Conservation (phyloP, 2,888 invertebrate species). For the Omphaloscelis lunosa region DNA sequence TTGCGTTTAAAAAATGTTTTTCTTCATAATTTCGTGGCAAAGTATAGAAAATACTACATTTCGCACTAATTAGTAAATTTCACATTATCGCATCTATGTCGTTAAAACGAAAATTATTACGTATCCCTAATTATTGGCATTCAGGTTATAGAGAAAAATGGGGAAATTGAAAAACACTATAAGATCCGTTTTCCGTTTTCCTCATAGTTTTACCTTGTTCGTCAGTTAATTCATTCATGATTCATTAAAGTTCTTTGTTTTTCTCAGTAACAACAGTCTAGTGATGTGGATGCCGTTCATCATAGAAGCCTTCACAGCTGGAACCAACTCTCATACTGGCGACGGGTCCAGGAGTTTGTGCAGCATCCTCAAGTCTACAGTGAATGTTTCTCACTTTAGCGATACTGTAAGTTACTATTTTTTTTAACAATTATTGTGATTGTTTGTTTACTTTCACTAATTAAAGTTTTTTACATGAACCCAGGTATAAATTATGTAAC, state of each 20-base stretch:
- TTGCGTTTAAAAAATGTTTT: no score
- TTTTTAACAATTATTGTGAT: not conserved
- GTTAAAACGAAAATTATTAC: no score
- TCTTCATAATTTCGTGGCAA: no score
- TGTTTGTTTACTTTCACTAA: no score
- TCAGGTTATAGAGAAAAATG: not conserved
- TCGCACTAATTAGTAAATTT: no score
- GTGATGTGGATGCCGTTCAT: conserved; percentile 74
- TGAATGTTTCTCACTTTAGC: conserved; percentile 9
- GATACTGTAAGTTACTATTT: conserved; percentile 32
- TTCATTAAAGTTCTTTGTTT: not conserved
- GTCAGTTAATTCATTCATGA: not conserved
- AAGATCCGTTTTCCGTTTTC: not conserved
- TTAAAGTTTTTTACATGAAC: no score
- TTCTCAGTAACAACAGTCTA: conserved; percentile 69
- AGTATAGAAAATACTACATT: no score
- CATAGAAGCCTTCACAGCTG: conserved; percentile 66
- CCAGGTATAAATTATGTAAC: no score
- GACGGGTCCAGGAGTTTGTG: conserved; percentile 55
- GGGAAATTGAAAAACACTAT: not conserved
- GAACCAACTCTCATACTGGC: conserved; percentile 15
- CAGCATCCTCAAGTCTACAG: conserved; percentile 48
- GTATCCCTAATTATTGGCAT: not conserved
- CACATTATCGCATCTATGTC: no score
- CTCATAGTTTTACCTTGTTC: no score